phyloP scores from a whole-genome alignment of 2,888 invertebrate species.

The Ichneumon xanthorius region DNA sequence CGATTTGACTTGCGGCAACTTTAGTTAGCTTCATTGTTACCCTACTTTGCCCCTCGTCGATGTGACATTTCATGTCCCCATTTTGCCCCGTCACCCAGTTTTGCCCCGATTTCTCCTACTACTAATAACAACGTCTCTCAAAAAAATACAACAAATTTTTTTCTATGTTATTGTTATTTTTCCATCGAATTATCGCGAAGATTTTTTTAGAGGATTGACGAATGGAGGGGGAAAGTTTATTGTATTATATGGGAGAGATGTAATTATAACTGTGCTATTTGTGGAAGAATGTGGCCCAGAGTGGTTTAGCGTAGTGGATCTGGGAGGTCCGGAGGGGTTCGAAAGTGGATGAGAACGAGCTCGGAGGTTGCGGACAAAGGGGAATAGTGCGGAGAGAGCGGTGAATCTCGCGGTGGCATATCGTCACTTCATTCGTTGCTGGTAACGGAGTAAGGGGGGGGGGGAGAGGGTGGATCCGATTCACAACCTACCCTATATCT shows the following conservation, averaged over 20 bases:
- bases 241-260: not conserved
- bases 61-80: too few relatives aligned
- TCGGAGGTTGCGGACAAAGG: constrained; percentile 27
- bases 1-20: too few relatives aligned
- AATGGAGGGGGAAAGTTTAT: not conserved
- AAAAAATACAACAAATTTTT: too few relatives aligned
- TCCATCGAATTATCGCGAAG: not conserved
- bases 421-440: constrained; percentile 57
- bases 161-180: not conserved
- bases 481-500: constrained; percentile 28
- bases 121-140: too few relatives aligned
- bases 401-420: constrained; percentile 45
- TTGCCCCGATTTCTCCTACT: too few relatives aligned
- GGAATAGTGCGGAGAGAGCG: constrained; percentile 36
- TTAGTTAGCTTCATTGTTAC: too few relatives aligned
- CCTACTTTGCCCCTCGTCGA: too few relatives aligned
- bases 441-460: constrained; percentile 67
- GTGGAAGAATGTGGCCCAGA: constrained; percentile 20
- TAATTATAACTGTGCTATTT: not conserved
- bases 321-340: constrained; percentile 14
- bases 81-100: too few relatives aligned
- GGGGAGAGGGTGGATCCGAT: constrained; percentile 63
- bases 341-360: constrained; percentile 35
- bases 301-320: constrained; percentile 32
- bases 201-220: not conserved